These are phyloP conservation scores for Ricordea florida DNA, from an alignment of 92 coral and sea anemone genomes.

Conservation along the genomic window DNA sequence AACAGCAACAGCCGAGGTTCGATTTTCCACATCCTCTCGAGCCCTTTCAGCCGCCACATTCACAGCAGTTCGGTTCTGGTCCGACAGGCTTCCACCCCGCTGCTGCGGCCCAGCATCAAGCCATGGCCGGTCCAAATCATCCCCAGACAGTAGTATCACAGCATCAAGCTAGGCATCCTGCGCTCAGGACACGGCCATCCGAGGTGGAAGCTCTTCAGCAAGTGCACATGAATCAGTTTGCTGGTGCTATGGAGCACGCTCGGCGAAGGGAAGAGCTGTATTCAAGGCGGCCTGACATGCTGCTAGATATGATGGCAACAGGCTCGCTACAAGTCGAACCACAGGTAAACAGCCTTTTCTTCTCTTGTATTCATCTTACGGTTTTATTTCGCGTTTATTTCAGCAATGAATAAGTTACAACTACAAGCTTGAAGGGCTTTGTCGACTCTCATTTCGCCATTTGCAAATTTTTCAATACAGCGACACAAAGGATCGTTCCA, in stretches of 20 bases:
- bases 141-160: constrained; percentile 73
- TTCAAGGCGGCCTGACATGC: constrained; percentile 83
- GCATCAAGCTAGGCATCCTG: constrained; percentile 86
- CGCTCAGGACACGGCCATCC: constrained; percentile 56
- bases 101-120: constrained; percentile 18
- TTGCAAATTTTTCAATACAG: too few relatives aligned
- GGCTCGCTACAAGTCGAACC: constrained; percentile 56
- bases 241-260: constrained; percentile 83
- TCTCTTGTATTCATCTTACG: neutral
- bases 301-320: constrained; percentile 59
- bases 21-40: constrained; percentile 97
- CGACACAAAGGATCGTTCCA: too few relatives aligned
- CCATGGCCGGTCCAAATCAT: constrained; percentile 71
- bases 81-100: constrained; percentile 85
- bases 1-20: constrained; percentile 93
- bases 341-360: constrained; percentile 61
- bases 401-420: too few relatives aligned
- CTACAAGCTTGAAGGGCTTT: too few relatives aligned
- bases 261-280: constrained; percentile 81
- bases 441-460: too few relatives aligned
- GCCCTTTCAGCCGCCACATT: constrained; percentile 59
- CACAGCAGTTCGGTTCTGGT: constrained; percentile 88
- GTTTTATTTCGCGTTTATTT: too few relatives aligned
- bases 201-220: constrained; percentile 88
- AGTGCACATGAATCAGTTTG: constrained; percentile 88